Evolutionary conservation across 2,113 vertebrate species (phyloP).

Genomic region (Nothoprocta pentlandii): DNA sequence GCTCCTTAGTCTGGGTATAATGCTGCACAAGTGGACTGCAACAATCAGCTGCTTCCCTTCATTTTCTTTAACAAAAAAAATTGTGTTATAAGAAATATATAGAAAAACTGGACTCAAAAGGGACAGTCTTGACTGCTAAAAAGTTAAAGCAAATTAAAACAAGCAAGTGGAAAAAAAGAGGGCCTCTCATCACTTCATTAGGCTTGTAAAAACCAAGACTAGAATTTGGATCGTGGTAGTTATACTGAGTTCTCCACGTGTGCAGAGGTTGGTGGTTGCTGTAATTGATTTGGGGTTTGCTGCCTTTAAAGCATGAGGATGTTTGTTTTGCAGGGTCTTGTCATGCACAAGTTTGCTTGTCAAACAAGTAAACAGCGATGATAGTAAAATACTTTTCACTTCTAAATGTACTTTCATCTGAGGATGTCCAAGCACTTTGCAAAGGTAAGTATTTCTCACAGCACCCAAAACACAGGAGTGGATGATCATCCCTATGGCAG

Average conservation of each 20-base stretch:
- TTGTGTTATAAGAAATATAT: background rate
- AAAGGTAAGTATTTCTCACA: background rate
- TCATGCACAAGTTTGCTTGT: conserved; percentile 18
- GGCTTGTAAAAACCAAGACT: background rate
- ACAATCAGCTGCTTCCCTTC: background rate
- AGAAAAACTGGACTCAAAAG: background rate
- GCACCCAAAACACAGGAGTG: background rate
- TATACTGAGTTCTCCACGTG: background rate
- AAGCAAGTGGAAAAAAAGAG: background rate
- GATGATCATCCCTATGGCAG: background rate
- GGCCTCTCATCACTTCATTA: background rate
- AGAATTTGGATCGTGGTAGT: background rate
- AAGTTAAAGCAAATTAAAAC: background rate
- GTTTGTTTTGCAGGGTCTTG: conserved; percentile 5
- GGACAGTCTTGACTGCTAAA: background rate
- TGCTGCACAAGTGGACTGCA: background rate
- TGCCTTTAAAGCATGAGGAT: background rate
- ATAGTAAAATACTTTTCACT: conserved; percentile 10
- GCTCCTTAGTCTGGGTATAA: background rate
- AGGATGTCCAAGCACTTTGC: background rate
- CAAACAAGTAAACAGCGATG: background rate
- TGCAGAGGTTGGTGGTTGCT: background rate
- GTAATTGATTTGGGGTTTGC: background rate
- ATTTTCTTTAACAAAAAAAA: background rate
- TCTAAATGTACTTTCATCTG: conserved; percentile 3